Base-by-base conservation (phyloP, 2,888 invertebrate species). In the Phrixothrix hirtus region DNA sequence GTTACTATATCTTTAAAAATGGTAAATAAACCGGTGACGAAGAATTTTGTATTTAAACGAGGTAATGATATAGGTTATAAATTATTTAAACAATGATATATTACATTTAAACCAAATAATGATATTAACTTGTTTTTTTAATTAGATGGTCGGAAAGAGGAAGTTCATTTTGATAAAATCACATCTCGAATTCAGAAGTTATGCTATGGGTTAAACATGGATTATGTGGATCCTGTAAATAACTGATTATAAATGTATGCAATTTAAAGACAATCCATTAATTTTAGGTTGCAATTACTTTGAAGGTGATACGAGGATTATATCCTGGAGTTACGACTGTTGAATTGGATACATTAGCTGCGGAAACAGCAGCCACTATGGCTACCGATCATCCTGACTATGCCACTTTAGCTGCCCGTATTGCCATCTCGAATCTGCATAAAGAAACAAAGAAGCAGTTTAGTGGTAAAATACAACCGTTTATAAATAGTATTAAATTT, bases 361-460 rank as follows among this genome's bases (percentile, higher is more conserved):
- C 99, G 0, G 98, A 99, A 78, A 98, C 93, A 29, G 94, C 98
- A n/a, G 98, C 98, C 7, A 93, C 93, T 17, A 91, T 97, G 89
- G 97, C 98, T 0, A 95, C 95, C 1, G 88, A 90, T 68, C 98
- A 99, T 78, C 95, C 97, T 0, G 98, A 99, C 78, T 99, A 98
- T 81, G 97, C 91, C 2, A 79, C 89, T 51, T 77, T 93, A 41
- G 93, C 92, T 43, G 92, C 91, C 1, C 83, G 98, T 61, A 90
- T 99, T 68, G 97, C 95, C 4, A 88, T 99, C 32, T 96, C 97
- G 1, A 99, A 99, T 79, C 81, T 99, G 54, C 98, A 99, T 70
- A 99, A 99, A 72, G 96, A 99, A 80, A 98, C 98, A 0, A 95
- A 90, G 70, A 95, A 97, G 77, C 85, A 84, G 38, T 97, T 96